phyloP scores from a whole-genome alignment of 2,888 invertebrate species.

The Frankliniella fusca region DNA sequence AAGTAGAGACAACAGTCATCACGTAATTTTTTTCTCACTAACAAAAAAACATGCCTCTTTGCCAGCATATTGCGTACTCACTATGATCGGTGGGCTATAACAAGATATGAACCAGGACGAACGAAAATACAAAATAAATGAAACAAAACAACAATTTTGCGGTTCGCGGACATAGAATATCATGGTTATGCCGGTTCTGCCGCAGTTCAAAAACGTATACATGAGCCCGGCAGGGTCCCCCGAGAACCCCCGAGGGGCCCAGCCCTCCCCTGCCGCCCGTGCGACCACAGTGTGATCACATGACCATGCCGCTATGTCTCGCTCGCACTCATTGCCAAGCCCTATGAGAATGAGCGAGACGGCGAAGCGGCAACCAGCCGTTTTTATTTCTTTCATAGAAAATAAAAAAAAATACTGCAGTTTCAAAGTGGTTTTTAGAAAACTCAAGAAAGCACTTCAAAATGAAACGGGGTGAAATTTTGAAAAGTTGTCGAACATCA shows the following conservation, averaged over 20 bases:
- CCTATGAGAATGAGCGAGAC: background rate
- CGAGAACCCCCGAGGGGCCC: background rate
- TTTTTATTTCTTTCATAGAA: too few relatives aligned
- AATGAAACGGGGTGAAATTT: too few relatives aligned
- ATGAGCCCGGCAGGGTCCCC: background rate
- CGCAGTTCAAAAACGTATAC: conserved; percentile 4
- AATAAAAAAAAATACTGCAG: background rate
- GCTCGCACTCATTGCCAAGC: background rate
- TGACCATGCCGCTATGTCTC: background rate
- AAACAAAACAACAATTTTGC: background rate
- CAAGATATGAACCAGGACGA: conserved; percentile 18
- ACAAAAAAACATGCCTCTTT: background rate
- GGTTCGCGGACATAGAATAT: conserved; percentile 11
- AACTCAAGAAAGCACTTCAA: background rate
- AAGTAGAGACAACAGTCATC: background rate
- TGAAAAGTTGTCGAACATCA: too few relatives aligned
- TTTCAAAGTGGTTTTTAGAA: background rate
- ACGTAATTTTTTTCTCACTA: background rate
- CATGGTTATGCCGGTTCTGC: background rate
- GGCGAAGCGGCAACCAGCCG: background rate
- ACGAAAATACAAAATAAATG: background rate
- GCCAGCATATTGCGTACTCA: conserved; percentile 17
- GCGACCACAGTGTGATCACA: background rate
- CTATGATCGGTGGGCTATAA: conserved; percentile 24
- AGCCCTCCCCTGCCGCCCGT: background rate